These are phyloP conservation scores for Pectinophora gossypiella DNA, from an alignment of 1,140 invertebrate genomes.

Conservation along the genomic window DNA sequence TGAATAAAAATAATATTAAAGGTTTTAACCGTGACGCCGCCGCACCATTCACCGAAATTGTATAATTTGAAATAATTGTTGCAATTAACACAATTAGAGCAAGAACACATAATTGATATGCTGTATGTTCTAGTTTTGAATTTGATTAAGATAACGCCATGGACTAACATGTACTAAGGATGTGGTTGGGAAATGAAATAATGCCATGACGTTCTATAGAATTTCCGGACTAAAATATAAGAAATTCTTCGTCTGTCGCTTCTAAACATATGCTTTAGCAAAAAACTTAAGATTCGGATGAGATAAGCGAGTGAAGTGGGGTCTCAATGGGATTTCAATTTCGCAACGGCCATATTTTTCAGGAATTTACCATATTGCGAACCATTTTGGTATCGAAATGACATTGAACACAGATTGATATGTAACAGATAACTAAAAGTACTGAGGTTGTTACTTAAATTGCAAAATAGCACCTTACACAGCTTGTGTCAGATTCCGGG, in stretches of 20 bases:
- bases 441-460: too few species aligned
- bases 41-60: neutral
- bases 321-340: too few species aligned
- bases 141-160: conserved; percentile 15
- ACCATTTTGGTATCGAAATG: too few species aligned
- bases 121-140: conserved; percentile 10
- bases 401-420: too few species aligned
- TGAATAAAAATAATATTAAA: neutral
- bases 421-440: too few species aligned
- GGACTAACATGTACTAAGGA: neutral
- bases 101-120: conserved; percentile 20
- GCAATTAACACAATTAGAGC: conserved; percentile 31
- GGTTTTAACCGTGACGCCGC: neutral
- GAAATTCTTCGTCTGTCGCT: too few species aligned
- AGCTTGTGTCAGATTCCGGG: conserved; percentile 12
- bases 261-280: too few species aligned
- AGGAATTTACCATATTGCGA: too few species aligned
- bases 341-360: too few species aligned
- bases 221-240: too few species aligned
- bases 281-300: too few species aligned
- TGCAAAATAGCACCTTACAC: conserved; percentile 20
- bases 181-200: conserved; percentile 4
- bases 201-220: neutral
- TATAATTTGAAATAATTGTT: conserved; percentile 15
- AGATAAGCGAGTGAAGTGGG: too few species aligned